Evolutionary conservation across 2,113 vertebrate species (phyloP), one percentile per base, ranked within the genome.

Genomic region (Hypanus sabinus): DNA sequence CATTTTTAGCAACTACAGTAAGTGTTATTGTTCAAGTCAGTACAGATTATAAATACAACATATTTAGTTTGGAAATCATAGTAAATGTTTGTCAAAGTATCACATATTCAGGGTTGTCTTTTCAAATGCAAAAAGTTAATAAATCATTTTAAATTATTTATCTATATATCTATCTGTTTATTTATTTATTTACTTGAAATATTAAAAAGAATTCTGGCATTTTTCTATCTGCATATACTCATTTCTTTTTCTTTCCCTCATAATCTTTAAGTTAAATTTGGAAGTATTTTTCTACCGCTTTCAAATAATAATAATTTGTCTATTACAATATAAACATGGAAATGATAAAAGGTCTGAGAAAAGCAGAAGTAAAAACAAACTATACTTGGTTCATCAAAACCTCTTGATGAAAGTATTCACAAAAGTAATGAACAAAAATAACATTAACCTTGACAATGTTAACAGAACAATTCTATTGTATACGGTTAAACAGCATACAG

Each of bases 371-470:
- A 73, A 71, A 93, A 93, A 70, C 65, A 93, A 73, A 93, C n/a
- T 24, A 27, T 55, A 93, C 38, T 73, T 55, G 70, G 70, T 93
- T 55, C 91, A 93, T 38, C 70, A 71, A 22, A 93, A 93, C 20
- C 70, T 93, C 36, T 6, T 55, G 68, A 36, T 55, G 71, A 73
- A 75, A 46, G 38, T 20, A 55, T 24, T 38, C 36, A 71, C 70
- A 30, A 46, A 55, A 70, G 33, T 14, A 75, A 73, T 46, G 24
- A 33, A 55, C 68, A 93, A 22, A 93, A 75, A 75, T 93, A 93
- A 93, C 91, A 73, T 93, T 93, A 93, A 93, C 36, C 36, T 73
- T 93, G 91, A 55, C 68, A 73, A 71, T 93, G 91, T 93, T 73
- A 93, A 93, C 36, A 75, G 91, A 73, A 93, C 73, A 93, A 73